These are phyloP conservation scores for Ophiodon elongatus DNA, from an alignment of 2,113 vertebrate species.

Conservation along the genomic window DNA sequence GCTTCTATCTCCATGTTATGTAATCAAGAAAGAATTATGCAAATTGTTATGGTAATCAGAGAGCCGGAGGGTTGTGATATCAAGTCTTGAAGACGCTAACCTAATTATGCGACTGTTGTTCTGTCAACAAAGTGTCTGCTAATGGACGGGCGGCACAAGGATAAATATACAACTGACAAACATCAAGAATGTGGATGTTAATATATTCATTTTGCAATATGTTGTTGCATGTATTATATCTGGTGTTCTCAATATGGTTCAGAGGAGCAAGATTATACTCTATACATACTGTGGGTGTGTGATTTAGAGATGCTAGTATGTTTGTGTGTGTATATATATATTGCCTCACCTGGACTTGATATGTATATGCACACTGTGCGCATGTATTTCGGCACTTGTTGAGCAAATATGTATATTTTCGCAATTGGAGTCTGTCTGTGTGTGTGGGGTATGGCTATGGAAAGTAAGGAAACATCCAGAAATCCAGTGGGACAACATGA, in stretches of 20 bases:
- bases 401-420: background rate
- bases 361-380: background rate
- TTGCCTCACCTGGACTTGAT: background rate
- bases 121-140: conserved; percentile 60
- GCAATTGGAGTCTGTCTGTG: background rate
- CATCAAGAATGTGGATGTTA: conserved; percentile 24
- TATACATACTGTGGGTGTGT: background rate
- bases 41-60: conserved; percentile 71
- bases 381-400: background rate
- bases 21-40: conserved; percentile 66
- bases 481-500: conserved; percentile 6
- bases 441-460: background rate
- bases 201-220: conserved; percentile 22
- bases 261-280: background rate
- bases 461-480: background rate
- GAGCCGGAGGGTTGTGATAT: conserved; percentile 45
- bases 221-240: background rate
- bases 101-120: conserved; percentile 62
- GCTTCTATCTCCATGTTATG: conserved; percentile 55
- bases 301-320: background rate
- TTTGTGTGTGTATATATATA: background rate
- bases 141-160: conserved; percentile 21
- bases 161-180: conserved; percentile 37
- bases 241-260: background rate
- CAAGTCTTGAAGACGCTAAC: conserved; percentile 51